Percentiles rank a stretch among this genome's conserved stretches.
Evolutionary conservation across 2,888 invertebrate genomes (phyloP).

Genomic region (Macrosoma leucophasiata): DNA sequence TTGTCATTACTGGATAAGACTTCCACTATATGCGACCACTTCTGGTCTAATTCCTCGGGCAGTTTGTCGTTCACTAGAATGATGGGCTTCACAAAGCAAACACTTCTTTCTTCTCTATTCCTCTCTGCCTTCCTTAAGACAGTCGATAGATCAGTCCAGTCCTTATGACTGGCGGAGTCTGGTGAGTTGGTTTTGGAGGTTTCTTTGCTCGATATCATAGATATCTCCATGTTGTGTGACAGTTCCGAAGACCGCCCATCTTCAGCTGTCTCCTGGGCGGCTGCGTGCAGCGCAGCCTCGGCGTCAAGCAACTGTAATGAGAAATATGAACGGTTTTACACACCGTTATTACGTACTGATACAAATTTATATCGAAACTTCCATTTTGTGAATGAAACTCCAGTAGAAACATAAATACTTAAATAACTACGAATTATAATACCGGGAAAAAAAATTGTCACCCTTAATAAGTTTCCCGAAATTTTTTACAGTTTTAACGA

Average conservation of each 20-base stretch:
- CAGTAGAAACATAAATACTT: too few relatives aligned
- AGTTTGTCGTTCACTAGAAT: slow-evolving; percentile 62
- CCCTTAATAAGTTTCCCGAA: too few relatives aligned
- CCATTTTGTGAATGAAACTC: too few relatives aligned
- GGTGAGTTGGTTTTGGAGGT: slow-evolving; percentile 38
- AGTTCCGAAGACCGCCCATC: slow-evolving; percentile 39
- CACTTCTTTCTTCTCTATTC: slow-evolving; percentile 33
- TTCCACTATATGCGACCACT: slow-evolving; percentile 50
- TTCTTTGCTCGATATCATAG: slow-evolving; percentile 43
- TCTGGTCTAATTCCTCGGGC: slow-evolving; percentile 59
- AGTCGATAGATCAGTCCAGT: slow-evolving; percentile 40
- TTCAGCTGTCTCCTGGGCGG: slow-evolving; percentile 34
- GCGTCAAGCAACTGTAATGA: slow-evolving; percentile 53
- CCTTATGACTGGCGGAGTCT: slow-evolving; percentile 31
- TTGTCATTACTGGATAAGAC: slow-evolving; percentile 46
- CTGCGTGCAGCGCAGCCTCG: slow-evolving; percentile 47
- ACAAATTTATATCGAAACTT: too few relatives aligned
- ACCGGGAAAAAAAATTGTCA: too few relatives aligned
- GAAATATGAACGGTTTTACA: too few relatives aligned
- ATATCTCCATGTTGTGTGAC: slow-evolving; percentile 44
- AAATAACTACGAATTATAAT: too few relatives aligned
- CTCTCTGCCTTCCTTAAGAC: slow-evolving; percentile 38
- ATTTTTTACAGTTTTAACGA: too few relatives aligned
- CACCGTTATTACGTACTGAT: too few relatives aligned
- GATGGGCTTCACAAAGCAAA: slow-evolving; percentile 46